A percentile compares a stretch with the other conserved stretches of the same genome.
These are phyloP conservation scores for Pitangus sulphuratus DNA, from an alignment of 2,797 vertebrate genomes.

Conservation along the genomic window DNA sequence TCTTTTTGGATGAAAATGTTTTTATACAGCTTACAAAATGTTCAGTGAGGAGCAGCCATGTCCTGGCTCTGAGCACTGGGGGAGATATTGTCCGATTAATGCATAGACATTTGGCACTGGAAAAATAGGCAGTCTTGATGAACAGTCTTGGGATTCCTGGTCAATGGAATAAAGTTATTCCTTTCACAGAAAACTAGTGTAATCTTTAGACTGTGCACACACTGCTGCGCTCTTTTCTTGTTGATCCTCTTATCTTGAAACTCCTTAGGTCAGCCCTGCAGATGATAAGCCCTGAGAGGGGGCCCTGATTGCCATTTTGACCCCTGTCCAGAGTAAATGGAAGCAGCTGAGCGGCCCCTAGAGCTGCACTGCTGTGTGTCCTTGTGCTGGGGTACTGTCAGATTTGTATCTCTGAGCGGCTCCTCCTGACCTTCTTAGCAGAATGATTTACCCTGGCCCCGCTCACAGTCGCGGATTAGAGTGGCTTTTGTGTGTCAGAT, in stretches of 20 bases:
- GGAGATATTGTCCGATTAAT: background rate
- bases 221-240: background rate
- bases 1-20: slow-evolving; percentile 79
- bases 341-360: background rate
- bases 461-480: rapidly evolving
- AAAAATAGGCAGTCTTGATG: slow-evolving; percentile 60
- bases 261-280: background rate
- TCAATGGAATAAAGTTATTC: slow-evolving; percentile 75
- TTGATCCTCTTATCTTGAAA: background rate
- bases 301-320: background rate
- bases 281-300: background rate
- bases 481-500: rapidly evolving
- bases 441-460: background rate
- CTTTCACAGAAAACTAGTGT: slow-evolving; percentile 67
- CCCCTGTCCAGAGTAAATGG: background rate
- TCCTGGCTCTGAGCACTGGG: slow-evolving; percentile 48
- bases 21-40: slow-evolving; percentile 78
- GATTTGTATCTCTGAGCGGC: background rate
- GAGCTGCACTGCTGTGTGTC: rapidly evolving
- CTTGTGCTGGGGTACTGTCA: background rate
- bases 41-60: slow-evolving; percentile 61
- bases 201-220: slow-evolving; percentile 9
- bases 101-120: slow-evolving; percentile 39
- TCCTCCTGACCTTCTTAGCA: background rate
- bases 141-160: slow-evolving; percentile 67